These are phyloP conservation scores for Cybosia mesomella DNA, from an alignment of 2,888 invertebrate species.

Conservation along the genomic window DNA sequence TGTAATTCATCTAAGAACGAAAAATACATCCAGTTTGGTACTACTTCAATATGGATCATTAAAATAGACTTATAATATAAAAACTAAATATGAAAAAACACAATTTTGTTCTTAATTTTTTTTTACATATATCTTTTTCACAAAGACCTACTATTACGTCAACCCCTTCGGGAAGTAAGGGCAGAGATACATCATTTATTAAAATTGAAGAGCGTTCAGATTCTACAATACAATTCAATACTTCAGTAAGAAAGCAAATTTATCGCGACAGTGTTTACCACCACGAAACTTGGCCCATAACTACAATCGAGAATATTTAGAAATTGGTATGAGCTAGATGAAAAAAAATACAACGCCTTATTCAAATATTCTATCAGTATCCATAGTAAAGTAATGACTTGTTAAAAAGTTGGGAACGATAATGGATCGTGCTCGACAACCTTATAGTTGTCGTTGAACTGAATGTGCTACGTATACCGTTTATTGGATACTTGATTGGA, in stretches of 20 bases:
- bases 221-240: too few relatives aligned
- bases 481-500: slow-evolving; percentile 17
- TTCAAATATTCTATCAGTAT: slow-evolving; percentile 30
- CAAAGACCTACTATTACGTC: not conserved
- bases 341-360: not conserved
- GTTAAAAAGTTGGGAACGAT: slow-evolving; percentile 43
- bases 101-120: not conserved
- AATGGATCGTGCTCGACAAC: slow-evolving; percentile 30
- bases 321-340: not conserved
- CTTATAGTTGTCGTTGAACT: slow-evolving; percentile 27
- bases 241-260: not conserved
- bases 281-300: too few relatives aligned
- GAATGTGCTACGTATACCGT: slow-evolving; percentile 24
- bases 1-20: too few relatives aligned
- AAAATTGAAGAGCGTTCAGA: not conserved
- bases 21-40: not conserved
- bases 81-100: not conserved
- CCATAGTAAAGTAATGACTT: slow-evolving; percentile 29
- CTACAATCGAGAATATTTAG: too few relatives aligned
- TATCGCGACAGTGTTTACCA: too few relatives aligned
- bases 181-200: not conserved
- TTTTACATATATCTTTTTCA: not conserved
- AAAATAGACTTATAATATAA: too few relatives aligned
- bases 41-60: too few relatives aligned
- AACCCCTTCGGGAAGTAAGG: not conserved